These are phyloP conservation scores for Tragopan temminckii DNA, from an alignment of 2,797 vertebrate genomes.

Conservation along the genomic window DNA sequence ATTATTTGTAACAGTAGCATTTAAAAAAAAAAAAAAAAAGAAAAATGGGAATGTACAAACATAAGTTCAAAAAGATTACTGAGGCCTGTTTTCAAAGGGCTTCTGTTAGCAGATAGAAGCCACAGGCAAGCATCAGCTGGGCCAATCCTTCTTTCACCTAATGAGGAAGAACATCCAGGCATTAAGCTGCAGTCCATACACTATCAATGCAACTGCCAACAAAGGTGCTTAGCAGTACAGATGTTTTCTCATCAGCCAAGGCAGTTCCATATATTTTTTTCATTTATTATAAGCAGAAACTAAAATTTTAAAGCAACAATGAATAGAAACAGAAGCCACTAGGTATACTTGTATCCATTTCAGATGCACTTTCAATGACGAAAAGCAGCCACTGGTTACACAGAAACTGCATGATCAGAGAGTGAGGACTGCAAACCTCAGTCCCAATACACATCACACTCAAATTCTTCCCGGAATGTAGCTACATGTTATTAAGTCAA, in stretches of 20 bases:
- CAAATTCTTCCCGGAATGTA: slow-evolving; percentile 34
- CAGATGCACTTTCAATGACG: background rate
- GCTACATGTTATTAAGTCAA: slow-evolving; percentile 9
- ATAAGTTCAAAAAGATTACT: background rate
- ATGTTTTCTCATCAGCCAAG: background rate
- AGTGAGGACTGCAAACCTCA: background rate
- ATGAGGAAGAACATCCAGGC: background rate
- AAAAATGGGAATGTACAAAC: background rate
- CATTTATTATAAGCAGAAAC: background rate
- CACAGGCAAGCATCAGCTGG: background rate
- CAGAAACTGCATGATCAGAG: background rate
- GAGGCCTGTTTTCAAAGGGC: background rate
- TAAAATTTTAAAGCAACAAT: background rate
- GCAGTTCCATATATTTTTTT: background rate
- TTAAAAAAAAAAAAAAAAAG: slow-evolving; percentile 23
- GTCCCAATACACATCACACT: background rate
- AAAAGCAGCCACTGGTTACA: background rate
- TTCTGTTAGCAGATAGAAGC: background rate
- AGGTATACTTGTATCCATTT: background rate
- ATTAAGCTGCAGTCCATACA: background rate
- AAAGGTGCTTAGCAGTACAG: background rate
- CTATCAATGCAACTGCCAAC: background rate
- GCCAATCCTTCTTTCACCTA: background rate
- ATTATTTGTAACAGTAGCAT: background rate
- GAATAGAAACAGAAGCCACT: background rate